Evolutionary conservation across 2,797 vertebrate species (phyloP), one percentile per base, ranked within the genome.

Genomic region (Channallabes apus): DNA sequence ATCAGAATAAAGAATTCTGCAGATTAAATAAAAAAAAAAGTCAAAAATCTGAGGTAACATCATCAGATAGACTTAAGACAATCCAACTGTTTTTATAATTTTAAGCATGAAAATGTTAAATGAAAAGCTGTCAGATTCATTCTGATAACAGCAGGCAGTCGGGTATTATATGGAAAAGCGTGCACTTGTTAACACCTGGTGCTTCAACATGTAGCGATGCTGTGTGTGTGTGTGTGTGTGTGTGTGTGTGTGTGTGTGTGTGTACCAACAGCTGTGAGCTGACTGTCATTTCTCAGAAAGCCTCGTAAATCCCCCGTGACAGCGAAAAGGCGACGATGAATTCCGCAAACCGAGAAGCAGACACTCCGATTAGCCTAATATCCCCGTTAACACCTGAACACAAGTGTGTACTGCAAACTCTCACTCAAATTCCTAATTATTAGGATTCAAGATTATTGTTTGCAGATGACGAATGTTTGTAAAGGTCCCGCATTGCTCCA

Each of bases 131-230:
- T 41, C 46, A 18, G 27, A 18, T 56, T 32, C 15, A 9, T 29
- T 77, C 18, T 24, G 4, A 14, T 35, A 14, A 32, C 56, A 38
- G 56, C 35, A 51, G 3, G 54, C 11, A 0, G 56, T 59, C 15
- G 20, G n/a, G 14, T 76, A 20, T 58, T 59, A 59, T 35, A 38
- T 46, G 83, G 35, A 69, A 71, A 24, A 29, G 4, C 29, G 46
- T 61, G 20, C 65, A 71, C 64, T 77, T 79, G 54, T 68, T 84
- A 59, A 78, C 73, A 68, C 64, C 46, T 78, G 75, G 68, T 77
- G 12, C 22, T 68, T 79, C 59, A 69, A 65, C 35, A 22, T 5
- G 17, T 7, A 17, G 32, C 29, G 24, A 38, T 67, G n/a, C 11
- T 81, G 4, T 4, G 75, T 41, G 29, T 68, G 73, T 78, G 29